A percentile compares a stretch with the other conserved stretches of the same genome.
phyloP scores from a whole-genome alignment of 2,888 invertebrate genomes.

The Eilema griseolum region DNA sequence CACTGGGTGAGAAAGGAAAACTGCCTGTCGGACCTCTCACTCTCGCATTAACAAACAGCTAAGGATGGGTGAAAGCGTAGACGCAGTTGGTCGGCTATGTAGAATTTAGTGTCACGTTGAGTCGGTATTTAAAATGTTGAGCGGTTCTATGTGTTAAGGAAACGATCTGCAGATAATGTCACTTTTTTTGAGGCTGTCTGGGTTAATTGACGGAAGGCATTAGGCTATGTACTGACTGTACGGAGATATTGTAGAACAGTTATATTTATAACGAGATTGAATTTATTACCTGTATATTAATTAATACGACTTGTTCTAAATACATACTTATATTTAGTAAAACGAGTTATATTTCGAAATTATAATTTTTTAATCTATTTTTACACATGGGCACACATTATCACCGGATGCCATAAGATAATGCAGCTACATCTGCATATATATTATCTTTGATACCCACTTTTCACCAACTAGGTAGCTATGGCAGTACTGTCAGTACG shows the following conservation, averaged over 20 bases:
- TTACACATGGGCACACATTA: neutral
- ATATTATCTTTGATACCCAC: neutral
- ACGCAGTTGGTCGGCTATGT: constrained; percentile 80
- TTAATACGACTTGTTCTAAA: constrained; percentile 2
- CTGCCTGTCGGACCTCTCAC: constrained; percentile 67
- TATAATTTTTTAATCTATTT: neutral
- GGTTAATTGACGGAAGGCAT: constrained; percentile 29
- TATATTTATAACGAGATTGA: neutral
- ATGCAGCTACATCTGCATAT: neutral
- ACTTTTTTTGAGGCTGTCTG: constrained; percentile 38
- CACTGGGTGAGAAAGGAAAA: constrained; percentile 80
- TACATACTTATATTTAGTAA: constrained; percentile 1
- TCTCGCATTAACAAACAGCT: constrained; percentile 61
- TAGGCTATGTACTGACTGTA: constrained; percentile 3
- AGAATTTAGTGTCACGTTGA: constrained; percentile 81
- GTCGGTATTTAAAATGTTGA: constrained; percentile 53
- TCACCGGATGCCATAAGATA: neutral
- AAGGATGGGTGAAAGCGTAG: constrained; percentile 71
- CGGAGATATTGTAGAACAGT: neutral
- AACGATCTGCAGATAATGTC: constrained; percentile 36
- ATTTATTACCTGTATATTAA: neutral
- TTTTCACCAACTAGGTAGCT: neutral
- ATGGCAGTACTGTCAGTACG: neutral
- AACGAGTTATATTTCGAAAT: neutral
- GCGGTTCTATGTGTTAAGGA: constrained; percentile 35